Conservation (phyloP, 2,888 invertebrate genomes). For the Tetanocera ferruginea region DNA sequence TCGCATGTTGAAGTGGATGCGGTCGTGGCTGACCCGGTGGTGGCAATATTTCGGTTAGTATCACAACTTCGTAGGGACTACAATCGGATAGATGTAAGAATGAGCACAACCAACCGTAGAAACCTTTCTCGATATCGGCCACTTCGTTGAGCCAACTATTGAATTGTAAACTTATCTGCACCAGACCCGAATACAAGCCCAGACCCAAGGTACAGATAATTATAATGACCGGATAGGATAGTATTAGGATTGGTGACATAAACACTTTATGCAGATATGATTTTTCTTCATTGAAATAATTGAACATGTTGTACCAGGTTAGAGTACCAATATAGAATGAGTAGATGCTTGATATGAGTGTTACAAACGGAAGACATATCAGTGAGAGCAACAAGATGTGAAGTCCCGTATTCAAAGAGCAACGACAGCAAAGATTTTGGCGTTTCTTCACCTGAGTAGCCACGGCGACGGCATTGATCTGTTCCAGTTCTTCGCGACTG, state of each 20-base stretch:
- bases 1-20: constrained; percentile 56
- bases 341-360: constrained; percentile 75
- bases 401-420: constrained; percentile 74
- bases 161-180: constrained; percentile 79
- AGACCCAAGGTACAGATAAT: constrained; percentile 76
- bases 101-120: constrained; percentile 83
- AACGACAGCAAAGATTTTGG: constrained; percentile 72
- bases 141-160: constrained; percentile 80
- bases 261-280: constrained; percentile 75
- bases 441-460: constrained; percentile 74
- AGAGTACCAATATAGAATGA: constrained; percentile 82
- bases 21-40: constrained; percentile 47
- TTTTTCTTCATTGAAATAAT: constrained; percentile 78
- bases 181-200: constrained; percentile 77
- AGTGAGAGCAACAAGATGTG: constrained; percentile 78
- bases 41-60: constrained; percentile 73
- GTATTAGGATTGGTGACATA: constrained; percentile 77
- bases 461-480: constrained; percentile 74
- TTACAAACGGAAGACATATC: constrained; percentile 77
- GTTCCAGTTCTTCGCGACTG: constrained; percentile 79
- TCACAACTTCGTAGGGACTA: constrained; percentile 77
- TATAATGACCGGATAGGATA: constrained; percentile 80
- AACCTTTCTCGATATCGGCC: constrained; percentile 82
- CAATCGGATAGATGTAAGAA: constrained; percentile 78
- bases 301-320: constrained; percentile 83